These are phyloP conservation scores for Brachypteracias leptosomus DNA, from an alignment of 2,113 vertebrate genomes.

Conservation along the genomic window DNA sequence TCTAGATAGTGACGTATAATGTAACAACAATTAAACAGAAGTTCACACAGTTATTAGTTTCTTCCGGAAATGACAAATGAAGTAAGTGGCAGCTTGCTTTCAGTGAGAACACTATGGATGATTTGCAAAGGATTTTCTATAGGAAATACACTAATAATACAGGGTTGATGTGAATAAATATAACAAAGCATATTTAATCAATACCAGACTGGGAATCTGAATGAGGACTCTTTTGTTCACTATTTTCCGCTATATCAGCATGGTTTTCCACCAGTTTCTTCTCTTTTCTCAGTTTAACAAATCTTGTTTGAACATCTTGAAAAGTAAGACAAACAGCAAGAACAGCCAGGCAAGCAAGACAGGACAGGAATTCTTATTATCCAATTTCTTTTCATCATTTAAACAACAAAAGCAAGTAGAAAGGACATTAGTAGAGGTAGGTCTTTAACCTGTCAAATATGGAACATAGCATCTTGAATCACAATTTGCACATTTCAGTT, in stretches of 20 bases:
- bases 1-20: not conserved
- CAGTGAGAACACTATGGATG: not conserved
- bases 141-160: not conserved
- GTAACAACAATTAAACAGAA: not conserved
- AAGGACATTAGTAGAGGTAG: not conserved
- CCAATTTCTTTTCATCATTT: not conserved
- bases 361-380: not conserved
- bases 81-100: slow-evolving; percentile 30
- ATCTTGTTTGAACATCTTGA: slow-evolving; percentile 70
- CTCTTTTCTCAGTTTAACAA: slow-evolving; percentile 74
- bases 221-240: slow-evolving; percentile 39
- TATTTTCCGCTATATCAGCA: slow-evolving; percentile 14
- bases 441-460: not conserved
- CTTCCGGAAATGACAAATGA: not conserved
- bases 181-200: not conserved
- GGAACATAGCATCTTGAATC: not conserved
- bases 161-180: not conserved
- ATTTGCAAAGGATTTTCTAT: not conserved
- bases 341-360: slow-evolving; percentile 9
- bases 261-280: slow-evolving; percentile 40
- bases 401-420: not conserved
- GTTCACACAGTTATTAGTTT: not conserved
- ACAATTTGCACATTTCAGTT: not conserved
- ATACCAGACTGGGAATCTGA: slow-evolving; percentile 61
- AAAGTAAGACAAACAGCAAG: slow-evolving; percentile 25